phyloP scores from a whole-genome alignment of 2,888 invertebrate species.

The Malthinus flaveolus region DNA sequence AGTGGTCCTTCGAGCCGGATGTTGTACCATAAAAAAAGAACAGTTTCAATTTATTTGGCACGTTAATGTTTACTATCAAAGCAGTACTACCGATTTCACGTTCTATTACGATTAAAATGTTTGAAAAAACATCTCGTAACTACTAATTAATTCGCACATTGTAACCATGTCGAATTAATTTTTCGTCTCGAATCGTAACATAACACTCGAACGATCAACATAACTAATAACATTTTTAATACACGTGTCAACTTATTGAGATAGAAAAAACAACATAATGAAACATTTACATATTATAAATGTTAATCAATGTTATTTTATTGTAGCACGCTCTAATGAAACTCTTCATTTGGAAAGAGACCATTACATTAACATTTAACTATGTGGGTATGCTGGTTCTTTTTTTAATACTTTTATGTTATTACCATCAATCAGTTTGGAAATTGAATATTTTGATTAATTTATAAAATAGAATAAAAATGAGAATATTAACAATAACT shows the following conservation, averaged over 20 bases:
- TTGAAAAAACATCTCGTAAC: too few relatives aligned
- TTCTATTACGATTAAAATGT: too few relatives aligned
- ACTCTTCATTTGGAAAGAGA: constrained; percentile 8
- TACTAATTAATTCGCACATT: too few relatives aligned
- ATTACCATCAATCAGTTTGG: constrained; percentile 2
- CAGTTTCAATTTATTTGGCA: too few relatives aligned
- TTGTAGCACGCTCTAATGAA: constrained; percentile 11
- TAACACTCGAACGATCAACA: not conserved
- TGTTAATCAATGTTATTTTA: constrained; percentile 15
- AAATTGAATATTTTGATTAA: constrained; percentile 6
- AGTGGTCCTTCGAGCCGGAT: too few relatives aligned
- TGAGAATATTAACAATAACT: too few relatives aligned
- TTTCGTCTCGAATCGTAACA: too few relatives aligned
- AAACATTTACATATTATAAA: constrained; percentile 20
- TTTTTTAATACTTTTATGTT: constrained; percentile 1
- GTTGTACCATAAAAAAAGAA: too few relatives aligned
- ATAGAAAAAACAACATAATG: constrained; percentile 11
- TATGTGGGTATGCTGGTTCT: constrained; percentile 14
- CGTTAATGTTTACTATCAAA: too few relatives aligned
- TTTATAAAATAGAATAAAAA: not conserved
- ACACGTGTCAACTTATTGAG: constrained; percentile 17
- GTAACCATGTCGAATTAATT: not conserved
- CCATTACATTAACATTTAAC: constrained; percentile 14
- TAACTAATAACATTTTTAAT: constrained; percentile 10
- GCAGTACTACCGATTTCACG: too few relatives aligned